Evolutionary conservation across 2,888 invertebrate species (phyloP).

Genomic region (Melanchra persicariae): DNA sequence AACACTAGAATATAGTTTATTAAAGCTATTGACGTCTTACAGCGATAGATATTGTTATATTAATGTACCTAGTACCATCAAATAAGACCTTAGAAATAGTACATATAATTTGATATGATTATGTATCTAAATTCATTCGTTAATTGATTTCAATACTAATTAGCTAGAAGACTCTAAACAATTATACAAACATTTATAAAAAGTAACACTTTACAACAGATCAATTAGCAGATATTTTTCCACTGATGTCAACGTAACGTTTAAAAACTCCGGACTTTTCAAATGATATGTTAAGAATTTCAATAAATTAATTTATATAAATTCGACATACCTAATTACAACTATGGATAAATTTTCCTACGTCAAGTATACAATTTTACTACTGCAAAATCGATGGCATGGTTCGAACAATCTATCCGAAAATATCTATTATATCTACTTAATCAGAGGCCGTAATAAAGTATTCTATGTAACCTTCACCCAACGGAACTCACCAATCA

Average conservation of each 20-base stretch:
- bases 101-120: slow-evolving; percentile 71
- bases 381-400: slow-evolving; percentile 68
- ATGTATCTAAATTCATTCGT: slow-evolving; percentile 71
- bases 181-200: slow-evolving; percentile 50
- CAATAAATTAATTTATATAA: slow-evolving; percentile 50
- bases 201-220: slow-evolving; percentile 42
- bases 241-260: slow-evolving; percentile 39
- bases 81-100: slow-evolving; percentile 56
- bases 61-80: slow-evolving; percentile 62
- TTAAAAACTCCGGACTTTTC: slow-evolving; percentile 21
- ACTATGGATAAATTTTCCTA: slow-evolving; percentile 55
- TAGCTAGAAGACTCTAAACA: slow-evolving; percentile 58
- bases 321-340: slow-evolving; percentile 52
- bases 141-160: slow-evolving; percentile 60
- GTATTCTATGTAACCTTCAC: slow-evolving; percentile 66
- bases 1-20: slow-evolving; percentile 67
- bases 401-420: slow-evolving; percentile 84
- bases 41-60: slow-evolving; percentile 69
- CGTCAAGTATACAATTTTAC: slow-evolving; percentile 52
- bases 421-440: slow-evolving; percentile 82
- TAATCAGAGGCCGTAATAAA: slow-evolving; percentile 78
- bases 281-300: slow-evolving; percentile 57
- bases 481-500: slow-evolving; percentile 56
- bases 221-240: slow-evolving; percentile 50
- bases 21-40: slow-evolving; percentile 79